Evolutionary conservation across 1,140 invertebrate genomes (phyloP).

Genomic region (Drosophila mayri): DNA sequence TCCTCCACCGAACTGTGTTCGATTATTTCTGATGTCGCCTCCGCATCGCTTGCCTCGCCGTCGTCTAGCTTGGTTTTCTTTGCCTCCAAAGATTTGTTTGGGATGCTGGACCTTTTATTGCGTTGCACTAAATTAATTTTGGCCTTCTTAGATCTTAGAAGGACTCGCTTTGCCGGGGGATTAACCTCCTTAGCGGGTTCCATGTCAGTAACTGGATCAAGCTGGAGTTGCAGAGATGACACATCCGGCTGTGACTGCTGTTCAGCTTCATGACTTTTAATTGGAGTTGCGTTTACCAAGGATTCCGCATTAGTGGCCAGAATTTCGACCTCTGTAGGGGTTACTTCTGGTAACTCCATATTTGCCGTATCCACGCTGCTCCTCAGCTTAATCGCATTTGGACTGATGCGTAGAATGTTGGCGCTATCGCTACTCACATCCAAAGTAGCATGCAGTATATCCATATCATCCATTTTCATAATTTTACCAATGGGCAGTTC

Average conservation of each 20-base stretch:
- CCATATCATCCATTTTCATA: constrained; percentile 58
- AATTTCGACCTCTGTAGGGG: not conserved
- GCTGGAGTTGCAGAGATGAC: not conserved
- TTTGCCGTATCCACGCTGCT: constrained; percentile 4
- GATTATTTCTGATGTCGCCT: not conserved
- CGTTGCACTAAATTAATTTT: constrained; percentile 78
- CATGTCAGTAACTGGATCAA: not conserved
- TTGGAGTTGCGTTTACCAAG: no score
- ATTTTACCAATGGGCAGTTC: constrained; percentile 68
- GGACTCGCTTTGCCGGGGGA: not conserved
- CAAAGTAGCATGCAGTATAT: constrained; percentile 67
- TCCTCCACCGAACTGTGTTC: constrained; percentile 19
- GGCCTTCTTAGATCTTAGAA: constrained; percentile 57
- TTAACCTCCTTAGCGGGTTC: constrained; percentile 17
- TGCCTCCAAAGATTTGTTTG: constrained; percentile 10
- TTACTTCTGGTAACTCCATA: not conserved
- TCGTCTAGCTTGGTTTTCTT: constrained; percentile 12
- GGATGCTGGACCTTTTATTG: constrained; percentile 32
- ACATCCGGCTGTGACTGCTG: not conserved
- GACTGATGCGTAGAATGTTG: constrained; percentile 68
- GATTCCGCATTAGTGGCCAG: not conserved
- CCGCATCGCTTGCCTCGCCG: not conserved
- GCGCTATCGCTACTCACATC: constrained; percentile 56
- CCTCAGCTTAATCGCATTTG: constrained; percentile 54
- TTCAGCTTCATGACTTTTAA: not conserved